phyloP scores from a whole-genome alignment of 2,113 vertebrate species.

The Fukomys damarensis region DNA sequence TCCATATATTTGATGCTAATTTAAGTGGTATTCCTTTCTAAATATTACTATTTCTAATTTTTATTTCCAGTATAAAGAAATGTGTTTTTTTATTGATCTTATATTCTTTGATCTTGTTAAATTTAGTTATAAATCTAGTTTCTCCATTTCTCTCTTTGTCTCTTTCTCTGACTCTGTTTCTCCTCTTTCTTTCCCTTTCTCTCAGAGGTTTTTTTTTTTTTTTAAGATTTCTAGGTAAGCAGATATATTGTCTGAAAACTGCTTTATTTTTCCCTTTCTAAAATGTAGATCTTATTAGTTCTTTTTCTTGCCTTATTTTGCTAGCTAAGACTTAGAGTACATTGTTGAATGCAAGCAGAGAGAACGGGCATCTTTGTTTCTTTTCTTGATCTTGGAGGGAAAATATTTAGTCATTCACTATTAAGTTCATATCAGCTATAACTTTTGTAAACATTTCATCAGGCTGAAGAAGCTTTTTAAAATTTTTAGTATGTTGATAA shows the following conservation, averaged over 20 bases:
- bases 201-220: background rate
- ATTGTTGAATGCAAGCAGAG: background rate
- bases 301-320: background rate
- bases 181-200: background rate
- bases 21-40: background rate
- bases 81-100: background rate
- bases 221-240: background rate
- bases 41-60: background rate
- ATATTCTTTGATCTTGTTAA: background rate
- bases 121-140: background rate
- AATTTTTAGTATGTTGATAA: background rate
- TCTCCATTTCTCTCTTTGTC: background rate
- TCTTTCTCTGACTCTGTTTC: background rate
- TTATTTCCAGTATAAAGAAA: background rate
- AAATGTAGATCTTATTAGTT: background rate
- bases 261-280: background rate
- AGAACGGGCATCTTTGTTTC: background rate
- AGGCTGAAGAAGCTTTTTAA: background rate
- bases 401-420: background rate
- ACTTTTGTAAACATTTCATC: background rate
- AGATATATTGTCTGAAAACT: background rate
- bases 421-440: background rate
- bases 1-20: slow-evolving; percentile 5
- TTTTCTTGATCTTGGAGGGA: background rate
- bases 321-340: background rate